A percentile compares a stretch with the other conserved stretches of the same genome.
Conservation (phyloP, 2,888 invertebrate species). For the Leptopilina myrica region DNA sequence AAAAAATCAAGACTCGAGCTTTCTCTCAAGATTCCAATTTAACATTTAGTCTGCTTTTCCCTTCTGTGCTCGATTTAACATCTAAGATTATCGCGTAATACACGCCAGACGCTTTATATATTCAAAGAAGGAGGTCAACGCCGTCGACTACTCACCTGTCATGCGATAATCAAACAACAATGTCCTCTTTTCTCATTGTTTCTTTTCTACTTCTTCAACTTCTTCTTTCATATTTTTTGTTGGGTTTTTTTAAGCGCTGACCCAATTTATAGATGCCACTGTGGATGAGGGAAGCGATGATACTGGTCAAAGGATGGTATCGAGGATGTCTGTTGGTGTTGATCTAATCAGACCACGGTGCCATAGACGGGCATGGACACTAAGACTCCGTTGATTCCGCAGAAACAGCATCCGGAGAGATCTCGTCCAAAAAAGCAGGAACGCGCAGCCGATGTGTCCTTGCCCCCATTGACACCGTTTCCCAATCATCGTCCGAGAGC, state of each 20-base stretch:
- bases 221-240: no score
- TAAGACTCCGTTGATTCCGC: slow-evolving; percentile 73
- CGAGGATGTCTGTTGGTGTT: slow-evolving; percentile 61
- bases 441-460: slow-evolving; percentile 65
- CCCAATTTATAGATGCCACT: slow-evolving; percentile 43
- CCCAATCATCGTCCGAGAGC: slow-evolving; percentile 60
- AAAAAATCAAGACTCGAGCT: slow-evolving; percentile 45
- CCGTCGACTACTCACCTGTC: slow-evolving; percentile 45
- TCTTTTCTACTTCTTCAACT: no score
- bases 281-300: slow-evolving; percentile 54
- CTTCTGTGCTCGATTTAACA: slow-evolving; percentile 47
- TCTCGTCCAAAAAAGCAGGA: slow-evolving; percentile 63
- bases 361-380: slow-evolving; percentile 73
- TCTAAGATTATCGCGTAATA: slow-evolving; percentile 53
- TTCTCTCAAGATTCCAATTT: slow-evolving; percentile 50
- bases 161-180: slow-evolving; percentile 51
- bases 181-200: slow-evolving; percentile 32
- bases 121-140: slow-evolving; percentile 52
- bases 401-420: slow-evolving; percentile 70
- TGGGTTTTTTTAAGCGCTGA: slow-evolving; percentile 53
- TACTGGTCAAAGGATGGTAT: slow-evolving; percentile 57
- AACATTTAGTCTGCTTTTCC: slow-evolving; percentile 28
- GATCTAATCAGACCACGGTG: slow-evolving; percentile 60
- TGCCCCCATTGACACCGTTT: slow-evolving; percentile 70
- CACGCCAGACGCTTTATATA: slow-evolving; percentile 45